A percentile compares a stretch with the other conserved stretches of the same genome.
These are phyloP conservation scores for Incurvaria masculella DNA, from an alignment of 2,888 invertebrate species.

Conservation along the genomic window DNA sequence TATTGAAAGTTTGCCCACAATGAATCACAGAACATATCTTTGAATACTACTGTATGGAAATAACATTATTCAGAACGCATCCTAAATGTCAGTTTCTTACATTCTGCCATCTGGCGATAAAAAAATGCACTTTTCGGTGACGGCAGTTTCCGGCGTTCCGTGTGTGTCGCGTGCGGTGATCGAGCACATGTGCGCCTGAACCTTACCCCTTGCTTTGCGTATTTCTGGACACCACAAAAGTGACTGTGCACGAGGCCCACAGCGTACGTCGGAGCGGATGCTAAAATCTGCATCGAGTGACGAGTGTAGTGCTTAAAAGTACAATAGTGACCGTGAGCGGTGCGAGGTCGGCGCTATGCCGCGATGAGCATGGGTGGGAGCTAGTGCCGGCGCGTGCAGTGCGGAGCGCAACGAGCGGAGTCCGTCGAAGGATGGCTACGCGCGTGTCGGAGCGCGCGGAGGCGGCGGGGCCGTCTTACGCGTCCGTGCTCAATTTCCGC, in stretches of 20 bases:
- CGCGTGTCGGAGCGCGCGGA: constrained; percentile 40
- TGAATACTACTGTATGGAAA: too few species aligned
- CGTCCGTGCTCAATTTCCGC: constrained; percentile 66
- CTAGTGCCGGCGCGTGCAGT: constrained; percentile 48
- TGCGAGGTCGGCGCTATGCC: constrained; percentile 46
- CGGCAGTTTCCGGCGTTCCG: constrained; percentile 7
- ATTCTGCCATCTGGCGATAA: background rate
- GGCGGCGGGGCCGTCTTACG: constrained; percentile 65
- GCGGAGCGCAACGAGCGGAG: constrained; percentile 52
- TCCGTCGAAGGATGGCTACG: constrained; percentile 53
- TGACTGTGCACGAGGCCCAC: background rate
- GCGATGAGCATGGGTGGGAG: constrained; percentile 54
- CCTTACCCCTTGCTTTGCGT: constrained; percentile 15
- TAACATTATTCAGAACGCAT: too few species aligned
- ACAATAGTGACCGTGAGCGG: background rate
- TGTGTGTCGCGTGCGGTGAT: constrained; percentile 4
- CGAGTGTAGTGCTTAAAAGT: background rate
- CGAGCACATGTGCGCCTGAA: constrained; percentile 19
- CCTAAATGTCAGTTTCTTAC: too few species aligned
- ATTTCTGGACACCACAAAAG: background rate
- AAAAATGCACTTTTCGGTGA: background rate
- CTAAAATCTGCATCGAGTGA: background rate
- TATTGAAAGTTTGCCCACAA: too few species aligned
- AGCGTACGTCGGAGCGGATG: background rate
- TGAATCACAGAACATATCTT: too few species aligned